phyloP scores from a whole-genome alignment of 1,140 invertebrate genomes.

The Trichogramma pretiosum region DNA sequence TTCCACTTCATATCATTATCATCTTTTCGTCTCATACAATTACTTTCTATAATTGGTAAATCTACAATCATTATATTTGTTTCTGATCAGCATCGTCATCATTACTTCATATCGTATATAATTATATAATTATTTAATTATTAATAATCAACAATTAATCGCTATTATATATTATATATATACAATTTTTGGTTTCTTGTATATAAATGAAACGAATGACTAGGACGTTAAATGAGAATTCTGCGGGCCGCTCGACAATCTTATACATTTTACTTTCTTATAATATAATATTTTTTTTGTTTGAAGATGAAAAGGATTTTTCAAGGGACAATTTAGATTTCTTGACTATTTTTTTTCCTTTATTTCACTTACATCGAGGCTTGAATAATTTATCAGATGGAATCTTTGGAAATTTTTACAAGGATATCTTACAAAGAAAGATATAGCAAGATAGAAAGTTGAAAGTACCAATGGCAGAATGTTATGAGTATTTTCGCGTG shows the following conservation, averaged over 20 bases:
- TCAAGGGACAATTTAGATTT: too few relatives aligned
- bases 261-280: slow-evolving; percentile 3
- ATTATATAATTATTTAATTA: slow-evolving; percentile 18
- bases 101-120: slow-evolving; percentile 16
- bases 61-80: slow-evolving; percentile 18
- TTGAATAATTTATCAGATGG: too few relatives aligned
- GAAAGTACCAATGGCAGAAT: too few relatives aligned
- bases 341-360: background rate
- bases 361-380: background rate
- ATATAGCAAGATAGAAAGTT: too few relatives aligned
- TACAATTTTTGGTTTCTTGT: slow-evolving; percentile 8
- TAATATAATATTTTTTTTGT: slow-evolving; percentile 5
- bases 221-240: slow-evolving; percentile 20
- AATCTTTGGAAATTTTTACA: too few relatives aligned
- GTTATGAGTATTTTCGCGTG: too few relatives aligned
- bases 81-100: too few relatives aligned
- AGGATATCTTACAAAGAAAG: too few relatives aligned
- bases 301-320: slow-evolving; percentile 5
- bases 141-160: slow-evolving; percentile 22
- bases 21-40: too few relatives aligned
- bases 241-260: slow-evolving; percentile 17
- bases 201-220: slow-evolving; percentile 19
- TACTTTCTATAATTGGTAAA: slow-evolving; percentile 19
- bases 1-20: background rate
- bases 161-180: slow-evolving; percentile 15